A percentile compares a stretch with the other conserved stretches of the same genome.
phyloP scores from a whole-genome alignment of 2,797 vertebrate genomes.

The Gymnodraco acuticeps region DNA sequence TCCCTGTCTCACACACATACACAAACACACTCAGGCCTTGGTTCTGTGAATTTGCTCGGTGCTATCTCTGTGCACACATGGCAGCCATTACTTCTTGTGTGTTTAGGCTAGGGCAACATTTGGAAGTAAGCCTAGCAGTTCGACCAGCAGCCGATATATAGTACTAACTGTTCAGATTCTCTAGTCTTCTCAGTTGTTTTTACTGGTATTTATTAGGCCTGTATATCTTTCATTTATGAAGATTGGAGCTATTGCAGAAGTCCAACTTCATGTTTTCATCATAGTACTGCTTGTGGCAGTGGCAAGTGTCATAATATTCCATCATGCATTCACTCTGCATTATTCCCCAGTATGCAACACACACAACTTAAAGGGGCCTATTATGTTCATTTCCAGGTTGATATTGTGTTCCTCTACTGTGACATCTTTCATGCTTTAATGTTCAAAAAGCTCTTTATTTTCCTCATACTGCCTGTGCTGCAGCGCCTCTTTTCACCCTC shows the following conservation, averaged over 20 bases:
- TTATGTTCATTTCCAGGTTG: too few relatives aligned
- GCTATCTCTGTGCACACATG: conserved; percentile 75
- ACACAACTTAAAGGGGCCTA: too few relatives aligned
- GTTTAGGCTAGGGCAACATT: conserved; percentile 58
- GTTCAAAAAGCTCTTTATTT: too few relatives aligned
- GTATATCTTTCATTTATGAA: conserved; percentile 12
- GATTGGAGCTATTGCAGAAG: not conserved
- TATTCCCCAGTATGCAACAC: too few relatives aligned
- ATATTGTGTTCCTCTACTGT: too few relatives aligned
- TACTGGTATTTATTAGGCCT: conserved; percentile 19
- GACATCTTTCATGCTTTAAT: too few relatives aligned
- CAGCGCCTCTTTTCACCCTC: too few relatives aligned
- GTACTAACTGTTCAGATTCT: conserved; percentile 20
- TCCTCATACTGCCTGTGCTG: too few relatives aligned
- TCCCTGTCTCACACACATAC: not conserved
- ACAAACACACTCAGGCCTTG: conserved; percentile 16
- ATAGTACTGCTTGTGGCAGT: too few relatives aligned
- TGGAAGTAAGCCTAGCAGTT: conserved; percentile 44
- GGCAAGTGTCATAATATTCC: too few relatives aligned
- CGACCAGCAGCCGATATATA: conserved; percentile 31
- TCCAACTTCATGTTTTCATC: not conserved
- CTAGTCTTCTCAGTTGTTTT: conserved; percentile 21
- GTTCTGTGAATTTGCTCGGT: conserved; percentile 53
- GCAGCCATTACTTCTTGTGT: conserved; percentile 71
- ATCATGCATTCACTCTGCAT: too few relatives aligned